These are phyloP conservation scores for Meda fulgida DNA, from an alignment of 2,797 vertebrate species.

Conservation along the genomic window DNA sequence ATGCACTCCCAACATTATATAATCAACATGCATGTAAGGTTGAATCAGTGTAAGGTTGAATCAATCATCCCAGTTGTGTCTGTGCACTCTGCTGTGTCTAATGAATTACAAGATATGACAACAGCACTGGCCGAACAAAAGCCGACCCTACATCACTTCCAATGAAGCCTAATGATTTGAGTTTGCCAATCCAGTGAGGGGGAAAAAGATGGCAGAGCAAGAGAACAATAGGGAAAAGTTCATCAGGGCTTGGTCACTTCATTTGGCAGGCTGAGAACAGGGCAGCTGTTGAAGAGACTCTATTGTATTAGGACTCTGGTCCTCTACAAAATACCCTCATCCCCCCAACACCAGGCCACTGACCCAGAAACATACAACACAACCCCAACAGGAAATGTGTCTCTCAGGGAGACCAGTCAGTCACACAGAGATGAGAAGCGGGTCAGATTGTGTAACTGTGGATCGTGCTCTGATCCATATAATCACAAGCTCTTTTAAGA, in stretches of 20 bases:
- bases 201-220: slow-evolving; percentile 35
- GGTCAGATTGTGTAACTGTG: slow-evolving; percentile 19
- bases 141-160: slow-evolving; percentile 50
- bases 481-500: not conserved
- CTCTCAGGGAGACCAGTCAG: slow-evolving; percentile 19
- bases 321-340: slow-evolving; percentile 50
- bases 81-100: slow-evolving; percentile 44
- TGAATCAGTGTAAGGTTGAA: slow-evolving; percentile 20
- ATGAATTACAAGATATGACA: slow-evolving; percentile 59
- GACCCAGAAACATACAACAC: slow-evolving; percentile 59
- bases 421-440: not conserved
- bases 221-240: slow-evolving; percentile 57
- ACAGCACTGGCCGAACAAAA: slow-evolving; percentile 44
- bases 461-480: not conserved
- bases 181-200: slow-evolving; percentile 43
- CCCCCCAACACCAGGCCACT: slow-evolving; percentile 48
- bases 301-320: slow-evolving; percentile 53
- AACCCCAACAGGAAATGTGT: slow-evolving; percentile 38
- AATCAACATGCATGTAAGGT: slow-evolving; percentile 51
- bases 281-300: slow-evolving; percentile 62
- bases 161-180: slow-evolving; percentile 54
- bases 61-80: slow-evolving; percentile 53
- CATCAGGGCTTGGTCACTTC: slow-evolving; percentile 57
- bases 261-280: slow-evolving; percentile 60
- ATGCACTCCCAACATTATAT: slow-evolving; percentile 48